Evolutionary conservation across 2,888 invertebrate genomes (phyloP).

Genomic region (Caenorhabditis plicata): DNA sequence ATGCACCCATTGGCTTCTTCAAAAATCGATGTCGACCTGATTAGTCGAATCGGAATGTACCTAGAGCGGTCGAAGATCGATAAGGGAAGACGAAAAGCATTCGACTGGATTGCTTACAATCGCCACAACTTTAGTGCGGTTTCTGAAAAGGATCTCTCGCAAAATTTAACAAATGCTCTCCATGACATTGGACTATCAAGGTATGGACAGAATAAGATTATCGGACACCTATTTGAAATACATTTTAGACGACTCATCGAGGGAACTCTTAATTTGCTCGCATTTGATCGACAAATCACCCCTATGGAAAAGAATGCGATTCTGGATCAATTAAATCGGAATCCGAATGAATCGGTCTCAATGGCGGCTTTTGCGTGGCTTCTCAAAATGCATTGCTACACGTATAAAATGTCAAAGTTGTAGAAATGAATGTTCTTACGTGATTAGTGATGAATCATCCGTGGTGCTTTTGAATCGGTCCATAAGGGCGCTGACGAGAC

Average conservation of each 20-base stretch:
- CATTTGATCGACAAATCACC: constrained; percentile 11
- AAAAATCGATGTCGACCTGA: constrained; percentile 14
- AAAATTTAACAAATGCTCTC: constrained; percentile 11
- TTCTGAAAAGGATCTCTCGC: neutral
- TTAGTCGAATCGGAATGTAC: constrained; percentile 30
- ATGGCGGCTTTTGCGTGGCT: constrained; percentile 2
- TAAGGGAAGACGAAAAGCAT: constrained; percentile 13
- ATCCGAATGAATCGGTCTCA: neutral
- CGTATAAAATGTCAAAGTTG: too few species aligned
- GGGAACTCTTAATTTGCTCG: constrained; percentile 5
- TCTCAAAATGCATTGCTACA: constrained; percentile 4
- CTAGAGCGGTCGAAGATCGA: constrained; percentile 13
- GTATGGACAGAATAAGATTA: too few species aligned
- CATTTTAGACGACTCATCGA: constrained; percentile 12
- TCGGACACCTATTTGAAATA: neutral
- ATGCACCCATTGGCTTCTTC: neutral
- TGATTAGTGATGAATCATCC: too few species aligned
- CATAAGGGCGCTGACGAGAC: constrained; percentile 49
- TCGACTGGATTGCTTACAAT: constrained; percentile 30
- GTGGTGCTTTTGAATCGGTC: constrained; percentile 6
- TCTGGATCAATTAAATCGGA: neutral
- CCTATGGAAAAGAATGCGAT: constrained; percentile 6
- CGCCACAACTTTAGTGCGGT: constrained; percentile 16
- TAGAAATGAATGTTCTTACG: too few species aligned
- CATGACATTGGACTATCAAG: constrained; percentile 22